These are phyloP conservation scores for Ypsolopha scabrella DNA, from an alignment of 2,888 invertebrate species.

Conservation along the genomic window DNA sequence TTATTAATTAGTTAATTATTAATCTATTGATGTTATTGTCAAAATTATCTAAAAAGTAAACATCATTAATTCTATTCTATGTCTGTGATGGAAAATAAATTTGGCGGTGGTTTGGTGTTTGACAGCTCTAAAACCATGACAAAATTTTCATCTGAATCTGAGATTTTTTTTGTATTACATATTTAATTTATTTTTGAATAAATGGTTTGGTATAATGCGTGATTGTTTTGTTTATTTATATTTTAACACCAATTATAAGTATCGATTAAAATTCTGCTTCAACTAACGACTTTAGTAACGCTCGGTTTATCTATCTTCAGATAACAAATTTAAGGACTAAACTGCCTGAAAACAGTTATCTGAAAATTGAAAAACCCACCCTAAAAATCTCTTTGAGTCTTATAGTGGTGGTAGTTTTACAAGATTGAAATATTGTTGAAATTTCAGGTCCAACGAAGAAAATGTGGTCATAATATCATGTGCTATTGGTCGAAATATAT, in stretches of 20 bases:
- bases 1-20: no score
- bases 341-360: no score
- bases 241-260: neutral
- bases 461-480: neutral
- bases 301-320: constrained; percentile 7
- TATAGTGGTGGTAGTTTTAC: neutral
- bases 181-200: constrained; percentile 30
- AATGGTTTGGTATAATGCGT: constrained; percentile 21
- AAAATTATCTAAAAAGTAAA: no score
- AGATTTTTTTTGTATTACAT: no score
- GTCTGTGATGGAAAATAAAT: no score
- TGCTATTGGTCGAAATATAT: no score
- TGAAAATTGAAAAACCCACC: no score
- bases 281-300: no score
- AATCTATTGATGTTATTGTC: no score
- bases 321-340: no score
- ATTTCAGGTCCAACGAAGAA: neutral
- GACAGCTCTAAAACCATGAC: constrained; percentile 30
- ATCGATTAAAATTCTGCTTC: no score
- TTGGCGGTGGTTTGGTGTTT: constrained; percentile 12
- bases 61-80: no score
- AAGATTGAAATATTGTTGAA: neutral
- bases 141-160: constrained; percentile 19
- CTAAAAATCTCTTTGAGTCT: neutral
- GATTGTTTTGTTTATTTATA: constrained; percentile 13